Evolutionary conservation across 2,888 invertebrate species (phyloP).

Genomic region (Dexiosoma caninum): DNA sequence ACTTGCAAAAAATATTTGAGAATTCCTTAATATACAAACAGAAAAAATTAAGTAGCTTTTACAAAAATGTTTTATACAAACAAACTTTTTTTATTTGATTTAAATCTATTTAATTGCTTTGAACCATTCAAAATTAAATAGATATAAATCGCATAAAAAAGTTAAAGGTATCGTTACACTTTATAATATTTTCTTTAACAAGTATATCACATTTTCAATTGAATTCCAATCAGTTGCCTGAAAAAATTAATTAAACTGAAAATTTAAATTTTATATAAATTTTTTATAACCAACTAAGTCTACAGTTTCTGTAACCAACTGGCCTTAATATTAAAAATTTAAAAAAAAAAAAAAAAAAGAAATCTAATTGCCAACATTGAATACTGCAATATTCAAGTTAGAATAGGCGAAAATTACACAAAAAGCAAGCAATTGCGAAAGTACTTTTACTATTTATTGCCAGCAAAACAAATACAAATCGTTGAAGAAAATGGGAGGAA

Average conservation of each 20-base stretch:
- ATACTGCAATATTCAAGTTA: neutral
- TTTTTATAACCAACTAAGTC: too few species aligned
- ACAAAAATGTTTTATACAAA: too few species aligned
- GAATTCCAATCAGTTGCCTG: neutral
- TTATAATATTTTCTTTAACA: too few species aligned
- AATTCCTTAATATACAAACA: too few species aligned
- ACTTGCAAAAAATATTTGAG: too few species aligned
- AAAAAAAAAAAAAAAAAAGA: neutral
- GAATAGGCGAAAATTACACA: neutral
- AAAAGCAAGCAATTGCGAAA: slow-evolving; percentile 23
- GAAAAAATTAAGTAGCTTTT: too few species aligned
- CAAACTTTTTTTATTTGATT: too few species aligned
- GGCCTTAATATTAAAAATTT: neutral
- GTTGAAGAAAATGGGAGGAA: neutral
- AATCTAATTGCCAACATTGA: neutral
- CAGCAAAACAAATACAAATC: neutral
- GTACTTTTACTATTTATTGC: slow-evolving; percentile 31
- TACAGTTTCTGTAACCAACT: neutral
- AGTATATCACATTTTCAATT: neutral
- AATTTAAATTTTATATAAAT: neutral
- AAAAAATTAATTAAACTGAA: neutral
- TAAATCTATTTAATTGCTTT: too few species aligned
- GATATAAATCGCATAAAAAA: too few species aligned
- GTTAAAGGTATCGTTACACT: too few species aligned
- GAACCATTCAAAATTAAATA: too few species aligned